These are phyloP conservation scores for Agonopterix arenella DNA, from an alignment of 2,888 invertebrate genomes.

Conservation along the genomic window DNA sequence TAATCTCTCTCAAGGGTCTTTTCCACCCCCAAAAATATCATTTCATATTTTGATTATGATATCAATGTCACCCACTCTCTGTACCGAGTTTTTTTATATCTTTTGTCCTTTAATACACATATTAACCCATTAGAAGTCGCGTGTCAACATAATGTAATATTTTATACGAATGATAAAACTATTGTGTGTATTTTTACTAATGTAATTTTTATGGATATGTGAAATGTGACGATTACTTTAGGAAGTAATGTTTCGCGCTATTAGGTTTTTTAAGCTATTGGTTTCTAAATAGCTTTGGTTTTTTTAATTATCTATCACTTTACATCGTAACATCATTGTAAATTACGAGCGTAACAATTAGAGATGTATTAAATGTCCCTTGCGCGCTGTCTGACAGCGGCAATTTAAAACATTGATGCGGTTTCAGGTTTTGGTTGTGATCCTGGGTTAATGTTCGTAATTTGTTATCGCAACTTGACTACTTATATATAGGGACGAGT, in stretches of 20 bases:
- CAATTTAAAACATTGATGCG: too few species aligned
- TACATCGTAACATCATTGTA: too few species aligned
- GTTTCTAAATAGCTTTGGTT: too few species aligned
- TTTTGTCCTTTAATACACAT: conserved; percentile 68
- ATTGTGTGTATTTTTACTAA: conserved; percentile 38
- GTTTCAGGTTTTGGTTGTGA: too few species aligned
- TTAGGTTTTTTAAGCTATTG: too few species aligned
- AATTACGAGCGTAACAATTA: too few species aligned
- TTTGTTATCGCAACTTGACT: too few species aligned
- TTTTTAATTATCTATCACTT: too few species aligned
- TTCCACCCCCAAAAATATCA: conserved; percentile 51
- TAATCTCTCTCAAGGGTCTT: conserved; percentile 46
- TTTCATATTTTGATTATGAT: conserved; percentile 76
- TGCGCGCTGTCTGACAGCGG: too few species aligned
- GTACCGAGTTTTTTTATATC: conserved; percentile 49
- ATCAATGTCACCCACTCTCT: conserved; percentile 61
- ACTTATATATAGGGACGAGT: too few species aligned
- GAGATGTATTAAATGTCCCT: too few species aligned
- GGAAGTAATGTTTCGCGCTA: neutral
- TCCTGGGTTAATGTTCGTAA: too few species aligned
- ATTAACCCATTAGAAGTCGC: conserved; percentile 72
- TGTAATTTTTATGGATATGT: conserved; percentile 33
- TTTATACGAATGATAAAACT: conserved; percentile 57
- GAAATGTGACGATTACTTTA: conserved; percentile 12
- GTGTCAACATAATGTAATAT: conserved; percentile 62